phyloP scores from a whole-genome alignment of 2,113 vertebrate genomes.

The Syngnathus typhle region DNA sequence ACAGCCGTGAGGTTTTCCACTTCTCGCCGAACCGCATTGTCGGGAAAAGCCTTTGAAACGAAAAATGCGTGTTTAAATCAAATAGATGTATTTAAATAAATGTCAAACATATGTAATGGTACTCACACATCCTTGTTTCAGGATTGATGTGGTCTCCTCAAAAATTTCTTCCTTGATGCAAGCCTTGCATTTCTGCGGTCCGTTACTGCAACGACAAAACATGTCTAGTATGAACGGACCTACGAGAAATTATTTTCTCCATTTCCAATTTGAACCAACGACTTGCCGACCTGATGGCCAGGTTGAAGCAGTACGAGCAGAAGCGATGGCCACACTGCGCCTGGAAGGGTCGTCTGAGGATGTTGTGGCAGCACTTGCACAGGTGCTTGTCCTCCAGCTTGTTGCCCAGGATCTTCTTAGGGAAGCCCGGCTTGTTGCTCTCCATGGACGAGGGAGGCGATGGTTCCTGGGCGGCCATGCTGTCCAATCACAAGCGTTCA shows the following conservation, averaged over 20 bases:
- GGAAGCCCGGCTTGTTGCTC: constrained; percentile 82
- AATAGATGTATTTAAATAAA: too few relatives aligned
- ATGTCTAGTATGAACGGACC: not conserved
- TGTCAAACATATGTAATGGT: not conserved
- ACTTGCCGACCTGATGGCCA: constrained; percentile 60
- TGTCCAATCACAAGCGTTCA: constrained; percentile 51
- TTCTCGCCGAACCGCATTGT: constrained; percentile 92
- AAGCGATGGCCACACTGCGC: constrained; percentile 96
- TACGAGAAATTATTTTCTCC: not conserved
- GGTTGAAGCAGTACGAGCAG: constrained; percentile 86
- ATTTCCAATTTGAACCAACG: too few relatives aligned
- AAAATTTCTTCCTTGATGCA: constrained; percentile 93
- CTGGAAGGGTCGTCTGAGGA: constrained; percentile 85
- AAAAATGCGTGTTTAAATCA: not conserved
- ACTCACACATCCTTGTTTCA: constrained; percentile 86
- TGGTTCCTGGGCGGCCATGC: constrained; percentile 74
- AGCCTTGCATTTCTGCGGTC: constrained; percentile 88
- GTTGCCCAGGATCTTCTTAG: constrained; percentile 83
- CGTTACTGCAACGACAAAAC: constrained; percentile 69
- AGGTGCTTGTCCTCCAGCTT: constrained; percentile 90
- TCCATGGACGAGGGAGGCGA: constrained; percentile 83
- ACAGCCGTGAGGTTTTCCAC: constrained; percentile 85
- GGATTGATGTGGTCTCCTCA: constrained; percentile 83
- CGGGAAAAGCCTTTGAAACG: constrained; percentile 82
- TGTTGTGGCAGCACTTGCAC: constrained; percentile 86